These are phyloP conservation scores for Staurois parvus DNA, from an alignment of 2,797 vertebrate genomes.

Conservation along the genomic window DNA sequence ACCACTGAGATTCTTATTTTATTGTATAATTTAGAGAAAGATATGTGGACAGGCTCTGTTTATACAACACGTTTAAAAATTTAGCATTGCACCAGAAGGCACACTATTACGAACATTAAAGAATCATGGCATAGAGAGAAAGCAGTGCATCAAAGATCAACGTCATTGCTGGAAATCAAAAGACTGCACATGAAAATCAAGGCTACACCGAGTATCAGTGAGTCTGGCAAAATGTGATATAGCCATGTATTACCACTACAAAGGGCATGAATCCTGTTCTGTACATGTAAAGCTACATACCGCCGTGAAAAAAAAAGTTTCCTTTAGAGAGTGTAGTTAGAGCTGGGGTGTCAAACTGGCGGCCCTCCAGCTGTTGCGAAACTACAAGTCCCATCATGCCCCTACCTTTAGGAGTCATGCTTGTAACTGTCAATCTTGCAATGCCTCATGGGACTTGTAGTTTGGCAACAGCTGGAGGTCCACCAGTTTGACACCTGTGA, in stretches of 20 bases:
- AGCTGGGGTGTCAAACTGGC: too few species aligned
- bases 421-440: too few species aligned
- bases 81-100: background rate
- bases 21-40: background rate
- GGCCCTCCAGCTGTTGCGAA: too few species aligned
- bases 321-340: background rate
- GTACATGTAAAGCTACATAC: background rate
- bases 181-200: background rate
- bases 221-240: background rate
- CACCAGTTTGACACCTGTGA: too few species aligned
- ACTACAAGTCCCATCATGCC: too few species aligned
- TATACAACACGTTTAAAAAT: background rate
- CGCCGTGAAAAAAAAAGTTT: background rate
- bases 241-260: slow-evolving; percentile 2
- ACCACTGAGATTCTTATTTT: background rate
- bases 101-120: background rate
- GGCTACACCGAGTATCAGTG: background rate
- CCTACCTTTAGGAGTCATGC: too few species aligned
- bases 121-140: background rate
- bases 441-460: too few species aligned
- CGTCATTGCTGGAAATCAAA: slow-evolving; percentile 2
- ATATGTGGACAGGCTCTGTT: background rate
- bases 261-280: background rate
- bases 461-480: too few species aligned
- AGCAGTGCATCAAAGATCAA: background rate